Base-by-base conservation (phyloP, 2,113 vertebrate genomes). In the Bombycilla garrulus region DNA sequence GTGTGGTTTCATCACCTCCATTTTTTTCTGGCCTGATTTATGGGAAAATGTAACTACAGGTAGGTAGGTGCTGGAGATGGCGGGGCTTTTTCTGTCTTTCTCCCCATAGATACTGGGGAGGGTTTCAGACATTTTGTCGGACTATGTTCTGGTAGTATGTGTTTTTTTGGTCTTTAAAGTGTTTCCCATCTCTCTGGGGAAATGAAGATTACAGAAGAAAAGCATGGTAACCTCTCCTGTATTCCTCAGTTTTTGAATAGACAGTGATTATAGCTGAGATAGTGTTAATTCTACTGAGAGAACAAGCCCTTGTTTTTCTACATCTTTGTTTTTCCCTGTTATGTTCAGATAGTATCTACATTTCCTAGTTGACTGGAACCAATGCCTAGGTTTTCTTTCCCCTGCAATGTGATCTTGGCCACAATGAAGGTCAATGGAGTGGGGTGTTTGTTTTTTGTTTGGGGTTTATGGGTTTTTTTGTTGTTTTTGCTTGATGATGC, bases 401-500 rank as follows among this genome's bases (percentile, higher is more conserved):
- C 13, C 4, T 0, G 2, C 4, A 10, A 4, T 70, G 23, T 62
- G 15, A 58, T 73, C 54, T 87, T 81, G 51, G 20, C 35, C 35
- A 38, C 14, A 16, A 1, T 50, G 53, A 60, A 44, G 19, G 17
- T 9, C 1, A 60, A 36, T 21, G 25, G 12, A 6, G 1, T 84
- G 58, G 20, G 7, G 4, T 51, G 4, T 12, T 66, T 15, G 5
- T 1, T 53, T 87, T 76, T 47, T 25, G 2, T 28, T 86, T 50
- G 13, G 5, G 15, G 5, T 62, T 88, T 51, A 6, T 54, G 42
- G 15, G 1, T 3, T 23, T 29, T 48, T 78, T 58, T 21, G 5
- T 17, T 5, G 7, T 31, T 5, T 1, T 50, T 53, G 38, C 61
- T 58, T 29, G 0, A 17, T 62, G 6, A 28, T 35, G 17, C 1